Evolutionary conservation across 1,140 invertebrate genomes (phyloP).

Genomic region (Platyura marginata): DNA sequence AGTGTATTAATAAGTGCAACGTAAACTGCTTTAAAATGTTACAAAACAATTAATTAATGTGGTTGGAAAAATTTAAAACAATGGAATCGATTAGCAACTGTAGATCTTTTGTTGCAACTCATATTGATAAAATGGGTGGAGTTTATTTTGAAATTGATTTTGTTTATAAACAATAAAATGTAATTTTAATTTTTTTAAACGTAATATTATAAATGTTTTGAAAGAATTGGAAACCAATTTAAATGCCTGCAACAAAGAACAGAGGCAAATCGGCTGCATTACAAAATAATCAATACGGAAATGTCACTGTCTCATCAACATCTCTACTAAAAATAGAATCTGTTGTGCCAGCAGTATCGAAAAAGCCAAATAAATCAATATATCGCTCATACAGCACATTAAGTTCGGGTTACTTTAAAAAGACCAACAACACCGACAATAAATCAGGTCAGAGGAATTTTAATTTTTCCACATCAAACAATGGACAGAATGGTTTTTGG

Average conservation of each 20-base stretch:
- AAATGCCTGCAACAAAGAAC: neutral
- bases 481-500: neutral
- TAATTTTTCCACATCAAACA: neutral
- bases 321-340: conserved; percentile 37
- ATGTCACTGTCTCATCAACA: conserved; percentile 8
- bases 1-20: no score
- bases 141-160: neutral
- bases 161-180: neutral
- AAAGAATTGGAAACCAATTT: neutral
- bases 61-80: neutral
- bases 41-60: no score
- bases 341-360: conserved; percentile 30
- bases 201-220: neutral
- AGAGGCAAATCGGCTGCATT: conserved; percentile 1
- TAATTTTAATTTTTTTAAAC: neutral
- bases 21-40: no score
- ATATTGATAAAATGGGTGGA: neutral
- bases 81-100: neutral
- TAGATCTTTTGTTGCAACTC: neutral
- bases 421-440: neutral
- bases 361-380: conserved; percentile 17
- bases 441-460: neutral
- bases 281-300: neutral
- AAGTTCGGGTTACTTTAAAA: conserved; percentile 13
- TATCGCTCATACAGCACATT: conserved; percentile 32